These are phyloP conservation scores for Xenopus petersii DNA, from an alignment of 2,797 vertebrate species.

Conservation along the genomic window DNA sequence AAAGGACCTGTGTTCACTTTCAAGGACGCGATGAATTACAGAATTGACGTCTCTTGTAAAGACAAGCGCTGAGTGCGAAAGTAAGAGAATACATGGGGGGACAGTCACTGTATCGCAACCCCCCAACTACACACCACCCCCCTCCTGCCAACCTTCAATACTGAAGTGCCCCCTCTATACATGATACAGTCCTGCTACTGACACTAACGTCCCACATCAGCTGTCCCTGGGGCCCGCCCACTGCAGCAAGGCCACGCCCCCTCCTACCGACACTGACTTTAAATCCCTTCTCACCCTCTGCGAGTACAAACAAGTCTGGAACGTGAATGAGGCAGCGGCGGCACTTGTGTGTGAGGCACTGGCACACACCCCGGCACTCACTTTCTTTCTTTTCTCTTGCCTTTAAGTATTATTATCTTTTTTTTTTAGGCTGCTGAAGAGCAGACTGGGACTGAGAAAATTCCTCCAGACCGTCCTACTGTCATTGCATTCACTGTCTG, in stretches of 20 bases:
- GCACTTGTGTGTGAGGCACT: background rate
- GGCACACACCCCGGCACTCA: background rate
- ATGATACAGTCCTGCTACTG: background rate
- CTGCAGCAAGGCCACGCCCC: slow-evolving; percentile 21
- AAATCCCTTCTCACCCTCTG: slow-evolving; percentile 20
- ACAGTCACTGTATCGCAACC: too few species aligned
- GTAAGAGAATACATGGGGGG: too few species aligned
- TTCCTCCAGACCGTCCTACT: background rate
- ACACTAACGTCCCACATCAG: slow-evolving; percentile 6
- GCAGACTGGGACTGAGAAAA: background rate
- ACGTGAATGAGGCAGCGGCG: slow-evolving; percentile 13
- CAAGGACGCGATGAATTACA: too few species aligned
- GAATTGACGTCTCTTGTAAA: too few species aligned
- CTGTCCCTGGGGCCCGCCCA: slow-evolving; percentile 6
- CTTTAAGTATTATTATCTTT: background rate
- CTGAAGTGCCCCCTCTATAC: too few species aligned
- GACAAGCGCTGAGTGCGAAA: too few species aligned
- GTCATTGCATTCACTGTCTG: background rate
- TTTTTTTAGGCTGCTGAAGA: background rate
- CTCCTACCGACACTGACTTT: slow-evolving; percentile 30
- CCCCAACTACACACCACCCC: too few species aligned
- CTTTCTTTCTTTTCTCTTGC: background rate
- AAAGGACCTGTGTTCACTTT: too few species aligned
- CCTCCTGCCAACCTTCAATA: too few species aligned
- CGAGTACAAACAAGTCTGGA: slow-evolving; percentile 38